Percentiles rank a stretch among this genome's conserved stretches.
phyloP scores from a whole-genome alignment of 2,888 invertebrate species.

The Bursaphelenchus okinawaensis region DNA sequence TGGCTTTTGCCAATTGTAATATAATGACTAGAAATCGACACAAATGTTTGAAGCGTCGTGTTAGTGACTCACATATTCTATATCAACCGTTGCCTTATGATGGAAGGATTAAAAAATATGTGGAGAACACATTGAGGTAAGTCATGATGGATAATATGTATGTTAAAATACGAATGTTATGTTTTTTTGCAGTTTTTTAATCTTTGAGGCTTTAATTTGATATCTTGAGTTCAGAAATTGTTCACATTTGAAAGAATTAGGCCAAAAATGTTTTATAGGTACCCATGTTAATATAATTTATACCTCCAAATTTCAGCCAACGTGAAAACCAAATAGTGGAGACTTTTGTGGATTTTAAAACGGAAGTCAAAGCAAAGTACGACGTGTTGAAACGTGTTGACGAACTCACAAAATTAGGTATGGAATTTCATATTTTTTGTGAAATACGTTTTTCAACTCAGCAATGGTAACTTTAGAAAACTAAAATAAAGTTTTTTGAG shows the following conservation, averaged over 20 bases:
- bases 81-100: neutral
- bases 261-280: too few species aligned
- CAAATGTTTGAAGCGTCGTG: neutral
- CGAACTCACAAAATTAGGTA: neutral
- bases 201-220: too few species aligned
- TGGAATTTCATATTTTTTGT: neutral
- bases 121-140: neutral
- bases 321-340: neutral
- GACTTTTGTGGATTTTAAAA: conserved; percentile 1
- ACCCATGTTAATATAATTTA: too few species aligned
- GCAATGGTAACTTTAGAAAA: too few species aligned
- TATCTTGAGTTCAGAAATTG: neutral
- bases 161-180: too few species aligned
- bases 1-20: neutral
- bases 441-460: neutral
- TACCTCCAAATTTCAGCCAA: too few species aligned
- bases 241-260: too few species aligned
- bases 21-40: neutral
- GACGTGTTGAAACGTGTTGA: neutral
- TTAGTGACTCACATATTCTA: neutral
- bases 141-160: too few species aligned
- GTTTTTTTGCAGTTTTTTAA: too few species aligned
- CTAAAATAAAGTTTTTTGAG: neutral
- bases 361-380: neutral
- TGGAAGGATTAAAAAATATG: neutral